phyloP scores from a whole-genome alignment of 2,888 invertebrate genomes.

The Periphyllus acericola region DNA sequence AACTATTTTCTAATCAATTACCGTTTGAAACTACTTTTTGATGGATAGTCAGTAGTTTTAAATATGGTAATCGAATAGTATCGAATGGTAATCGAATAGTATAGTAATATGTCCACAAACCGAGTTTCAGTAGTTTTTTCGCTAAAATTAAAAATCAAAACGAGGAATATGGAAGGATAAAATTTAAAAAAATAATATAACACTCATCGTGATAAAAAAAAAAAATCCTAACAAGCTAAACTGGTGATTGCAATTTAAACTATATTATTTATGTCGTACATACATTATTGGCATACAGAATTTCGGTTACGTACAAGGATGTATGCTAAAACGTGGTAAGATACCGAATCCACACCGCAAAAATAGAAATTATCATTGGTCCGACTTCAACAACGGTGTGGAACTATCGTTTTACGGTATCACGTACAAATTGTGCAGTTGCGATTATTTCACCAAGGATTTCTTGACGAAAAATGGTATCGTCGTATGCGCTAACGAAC shows the following conservation, averaged over 20 bases:
- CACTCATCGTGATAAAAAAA: too few relatives aligned
- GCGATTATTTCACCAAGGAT: constrained; percentile 84
- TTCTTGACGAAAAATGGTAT: constrained; percentile 86
- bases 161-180: too few relatives aligned
- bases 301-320: constrained; percentile 81
- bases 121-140: too few relatives aligned
- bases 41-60: too few relatives aligned
- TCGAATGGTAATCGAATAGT: too few relatives aligned
- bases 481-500: constrained; percentile 76
- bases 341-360: constrained; percentile 76
- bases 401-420: constrained; percentile 83
- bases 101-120: too few relatives aligned
- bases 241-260: background rate
- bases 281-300: constrained; percentile 70
- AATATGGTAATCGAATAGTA: too few relatives aligned
- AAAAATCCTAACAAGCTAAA: too few relatives aligned
- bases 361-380: constrained; percentile 84
- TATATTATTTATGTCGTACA: background rate
- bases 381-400: constrained; percentile 83
- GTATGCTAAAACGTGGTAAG: constrained; percentile 78
- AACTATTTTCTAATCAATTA: background rate
- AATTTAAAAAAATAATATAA: too few relatives aligned
- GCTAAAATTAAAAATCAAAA: too few relatives aligned
- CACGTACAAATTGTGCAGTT: constrained; percentile 81
- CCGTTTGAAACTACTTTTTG: too few relatives aligned